Evolutionary conservation across 2,113 vertebrate species (phyloP).

Genomic region (Anoura caudifer): DNA sequence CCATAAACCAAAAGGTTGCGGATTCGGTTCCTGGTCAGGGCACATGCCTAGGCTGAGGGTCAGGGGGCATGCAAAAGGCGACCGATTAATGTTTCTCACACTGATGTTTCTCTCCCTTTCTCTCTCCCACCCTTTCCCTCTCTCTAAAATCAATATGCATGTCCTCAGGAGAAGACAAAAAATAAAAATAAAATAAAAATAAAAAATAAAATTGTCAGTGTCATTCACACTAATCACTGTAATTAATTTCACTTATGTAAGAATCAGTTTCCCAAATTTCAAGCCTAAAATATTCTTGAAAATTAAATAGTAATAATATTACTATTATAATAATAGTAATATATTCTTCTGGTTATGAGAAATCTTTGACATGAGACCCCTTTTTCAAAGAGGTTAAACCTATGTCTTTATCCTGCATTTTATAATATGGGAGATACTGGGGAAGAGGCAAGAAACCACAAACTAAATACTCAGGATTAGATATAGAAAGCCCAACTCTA

Average conservation of each 20-base stretch:
- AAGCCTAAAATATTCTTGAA: background rate
- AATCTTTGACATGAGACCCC: background rate
- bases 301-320: background rate
- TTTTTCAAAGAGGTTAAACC: background rate
- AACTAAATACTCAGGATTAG: background rate
- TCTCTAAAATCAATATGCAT: too few relatives aligned
- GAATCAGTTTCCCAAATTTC: background rate
- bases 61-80: too few relatives aligned
- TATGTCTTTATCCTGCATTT: background rate
- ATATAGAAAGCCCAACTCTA: background rate
- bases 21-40: too few relatives aligned
- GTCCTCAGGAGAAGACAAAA: too few relatives aligned
- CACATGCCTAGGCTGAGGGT: too few relatives aligned
- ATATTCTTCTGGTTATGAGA: background rate
- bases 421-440: background rate
- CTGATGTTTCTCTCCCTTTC: too few relatives aligned
- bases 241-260: background rate
- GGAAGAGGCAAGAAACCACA: background rate
- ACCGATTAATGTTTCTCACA: too few relatives aligned
- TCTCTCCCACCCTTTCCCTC: too few relatives aligned
- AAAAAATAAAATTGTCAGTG: background rate
- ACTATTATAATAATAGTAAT: too few relatives aligned
- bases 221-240: background rate
- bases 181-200: too few relatives aligned
- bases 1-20: too few relatives aligned